Evolutionary conservation across 1,140 invertebrate genomes (phyloP).

Genomic region (Phymorhynchus buccinoides): DNA sequence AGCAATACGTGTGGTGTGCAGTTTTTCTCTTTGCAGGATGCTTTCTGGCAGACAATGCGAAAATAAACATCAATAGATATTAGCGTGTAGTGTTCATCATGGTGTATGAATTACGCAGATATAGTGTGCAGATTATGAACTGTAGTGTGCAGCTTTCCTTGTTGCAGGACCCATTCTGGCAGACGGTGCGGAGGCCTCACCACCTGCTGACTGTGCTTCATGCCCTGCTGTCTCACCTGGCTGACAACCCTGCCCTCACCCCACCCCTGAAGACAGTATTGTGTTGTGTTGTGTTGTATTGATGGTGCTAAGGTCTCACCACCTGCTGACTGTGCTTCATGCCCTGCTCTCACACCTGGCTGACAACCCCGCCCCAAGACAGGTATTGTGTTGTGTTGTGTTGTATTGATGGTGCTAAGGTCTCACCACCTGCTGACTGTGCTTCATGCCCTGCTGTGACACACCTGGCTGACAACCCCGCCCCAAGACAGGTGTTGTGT

Average conservation of each 20-base stretch:
- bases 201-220: constrained; percentile 69
- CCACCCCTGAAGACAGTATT: no score
- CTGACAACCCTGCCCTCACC: constrained; percentile 59
- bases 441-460: constrained; percentile 63
- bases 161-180: constrained; percentile 69
- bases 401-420: constrained; percentile 57
- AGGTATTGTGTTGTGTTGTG: no score
- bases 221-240: constrained; percentile 63
- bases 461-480: constrained; percentile 60
- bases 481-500: constrained; percentile 70
- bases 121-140: no score
- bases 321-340: constrained; percentile 68
- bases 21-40: no score
- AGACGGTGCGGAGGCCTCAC: constrained; percentile 63
- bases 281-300: no score
- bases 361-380: constrained; percentile 59
- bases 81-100: no score
- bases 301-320: constrained; percentile 63
- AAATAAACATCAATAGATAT: no score
- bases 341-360: constrained; percentile 64
- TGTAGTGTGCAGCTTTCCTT: not conserved
- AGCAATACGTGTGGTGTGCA: no score
- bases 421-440: constrained; percentile 70
- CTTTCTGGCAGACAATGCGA: no score
- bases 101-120: no score